Base-by-base conservation (phyloP, 2,888 invertebrate genomes). In the Acrocyrtus sp. region DNA sequence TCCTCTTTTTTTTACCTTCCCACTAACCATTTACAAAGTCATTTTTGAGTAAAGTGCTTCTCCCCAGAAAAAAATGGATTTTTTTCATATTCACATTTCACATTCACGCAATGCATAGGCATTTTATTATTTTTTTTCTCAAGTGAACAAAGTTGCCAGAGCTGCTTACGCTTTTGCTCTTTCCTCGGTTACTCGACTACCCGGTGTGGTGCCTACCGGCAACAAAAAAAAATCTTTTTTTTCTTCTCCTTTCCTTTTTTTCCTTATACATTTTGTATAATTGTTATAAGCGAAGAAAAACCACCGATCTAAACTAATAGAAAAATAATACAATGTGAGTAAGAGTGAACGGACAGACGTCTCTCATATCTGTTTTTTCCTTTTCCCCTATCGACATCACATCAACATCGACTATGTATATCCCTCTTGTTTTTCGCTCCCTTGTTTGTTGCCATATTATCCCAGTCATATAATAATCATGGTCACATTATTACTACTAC, bases 201-300 rank as follows among this genome's bases (percentile, higher is more conserved):
- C 65, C 72, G 72, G 72, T 72, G 72, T 72, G 72, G 63, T 72
- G 72, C 65, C 72, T 72, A 60, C 72, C 72, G 72, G 72, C 72
- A 65, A 65, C 58, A 65, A 63, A 65, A 45, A n/a, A n/a, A n/a
- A n/a, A n/a, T n/a, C n/a, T n/a, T n/a, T n/a, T n/a, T n/a, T n/a
- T n/a, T n/a, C n/a, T n/a, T n/a, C n/a, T n/a, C n/a, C n/a, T n/a
- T n/a, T n/a, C n/a, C n/a, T n/a, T n/a, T n/a, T n/a, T n/a, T n/a
- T n/a, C n/a, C n/a, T n/a, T n/a, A n/a, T n/a, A n/a, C n/a, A 65
- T 53, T 72, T 65, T 60, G 51, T 51, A 57, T 72, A 65, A 65
- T 72, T 65, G 65, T 72, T 72, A 63, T 63, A 47, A 17, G 17
- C 8, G 17, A 17, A 51, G 51, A 69, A 72, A 53, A 58, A 65